These are phyloP conservation scores for Enchytraeus crypticus DNA, from an alignment of 2,888 invertebrate species.

Conservation along the genomic window DNA sequence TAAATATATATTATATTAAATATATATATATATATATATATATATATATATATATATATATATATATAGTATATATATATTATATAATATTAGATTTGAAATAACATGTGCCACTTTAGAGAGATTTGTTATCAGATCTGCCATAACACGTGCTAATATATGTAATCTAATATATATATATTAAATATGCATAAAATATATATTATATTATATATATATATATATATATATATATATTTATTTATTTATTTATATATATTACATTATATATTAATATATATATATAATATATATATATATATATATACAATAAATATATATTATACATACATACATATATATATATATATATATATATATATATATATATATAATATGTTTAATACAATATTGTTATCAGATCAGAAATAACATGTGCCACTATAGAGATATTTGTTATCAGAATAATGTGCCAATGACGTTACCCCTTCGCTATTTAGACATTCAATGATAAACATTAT, in stretches of 20 bases:
- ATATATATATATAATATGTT: no score
- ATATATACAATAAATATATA: not conserved
- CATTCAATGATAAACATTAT: no score
- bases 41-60: not conserved
- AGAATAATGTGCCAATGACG: no score
- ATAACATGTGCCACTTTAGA: no score
- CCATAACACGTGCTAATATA: no score
- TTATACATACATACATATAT: not conserved
- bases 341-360: not conserved
- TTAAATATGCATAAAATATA: not conserved
- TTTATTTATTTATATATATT: slow-evolving; percentile 36
- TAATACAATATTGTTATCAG: not conserved
- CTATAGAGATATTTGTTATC: no score
- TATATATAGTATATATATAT: no score
- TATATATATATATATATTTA: not conserved
- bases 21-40: not conserved
- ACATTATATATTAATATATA: not conserved
- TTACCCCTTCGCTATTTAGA: no score
- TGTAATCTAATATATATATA: not conserved
- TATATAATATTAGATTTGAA: no score
- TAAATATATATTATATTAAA: not conserved
- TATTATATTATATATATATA: not conserved
- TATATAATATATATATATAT: not conserved
- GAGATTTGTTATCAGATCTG: no score
- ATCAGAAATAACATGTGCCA: not conserved